phyloP scores from a whole-genome alignment of 2,797 vertebrate species.

The Characodon lateralis region DNA sequence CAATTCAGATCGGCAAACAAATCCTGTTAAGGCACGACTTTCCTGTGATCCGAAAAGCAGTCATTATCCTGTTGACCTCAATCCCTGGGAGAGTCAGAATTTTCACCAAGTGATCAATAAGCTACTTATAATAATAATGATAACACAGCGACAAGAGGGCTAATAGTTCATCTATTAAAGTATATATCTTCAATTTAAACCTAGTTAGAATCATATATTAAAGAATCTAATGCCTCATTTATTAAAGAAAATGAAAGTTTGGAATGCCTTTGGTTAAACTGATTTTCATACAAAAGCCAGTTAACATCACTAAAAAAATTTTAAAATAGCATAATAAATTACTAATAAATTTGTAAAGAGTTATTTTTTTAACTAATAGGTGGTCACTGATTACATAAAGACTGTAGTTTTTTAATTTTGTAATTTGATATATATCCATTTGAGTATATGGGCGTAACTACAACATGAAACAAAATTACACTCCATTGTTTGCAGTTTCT shows the following conservation, averaged over 20 bases:
- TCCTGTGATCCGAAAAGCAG: constrained; percentile 76
- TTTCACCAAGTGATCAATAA: constrained; percentile 65
- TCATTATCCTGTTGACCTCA: constrained; percentile 81
- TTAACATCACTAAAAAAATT: not conserved
- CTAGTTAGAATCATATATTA: not conserved
- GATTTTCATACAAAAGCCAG: not conserved
- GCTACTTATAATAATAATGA: constrained; percentile 66
- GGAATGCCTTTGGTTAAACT: not conserved
- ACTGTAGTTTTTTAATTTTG: constrained; percentile 6
- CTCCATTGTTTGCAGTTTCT: not conserved
- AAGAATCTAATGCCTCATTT: not conserved
- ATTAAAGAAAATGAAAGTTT: constrained; percentile 4
- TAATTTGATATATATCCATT: constrained; percentile 25
- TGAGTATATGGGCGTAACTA: not conserved
- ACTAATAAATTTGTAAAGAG: too few relatives aligned
- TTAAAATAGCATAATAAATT: not conserved
- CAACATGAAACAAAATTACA: constrained; percentile 4
- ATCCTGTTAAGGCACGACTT: constrained; percentile 86
- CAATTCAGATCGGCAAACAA: constrained; percentile 78
- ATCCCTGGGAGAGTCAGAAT: constrained; percentile 65
- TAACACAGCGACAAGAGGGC: constrained; percentile 29
- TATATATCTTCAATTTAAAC: not conserved
- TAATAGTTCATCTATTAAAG: constrained; percentile 36
- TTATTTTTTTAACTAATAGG: not conserved
- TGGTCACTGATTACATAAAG: not conserved